A percentile compares a stretch with the other conserved stretches of the same genome.
These are phyloP conservation scores for Lutjanus argentimaculatus DNA, from an alignment of 2,797 vertebrate species.

Conservation along the genomic window DNA sequence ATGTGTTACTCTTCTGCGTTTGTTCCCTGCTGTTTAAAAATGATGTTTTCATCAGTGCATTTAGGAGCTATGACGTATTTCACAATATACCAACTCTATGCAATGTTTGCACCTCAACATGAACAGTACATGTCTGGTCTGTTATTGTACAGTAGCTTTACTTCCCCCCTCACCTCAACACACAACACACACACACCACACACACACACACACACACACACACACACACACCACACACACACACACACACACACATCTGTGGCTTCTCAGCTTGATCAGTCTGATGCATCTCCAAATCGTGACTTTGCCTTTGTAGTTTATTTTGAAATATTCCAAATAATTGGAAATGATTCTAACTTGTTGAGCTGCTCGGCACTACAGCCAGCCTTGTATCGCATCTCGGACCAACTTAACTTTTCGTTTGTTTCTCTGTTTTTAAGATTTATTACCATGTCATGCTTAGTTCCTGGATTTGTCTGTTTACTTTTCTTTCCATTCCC, in stretches of 20 bases:
- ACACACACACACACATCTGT: not conserved
- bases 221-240: not conserved
- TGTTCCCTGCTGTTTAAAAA: not conserved
- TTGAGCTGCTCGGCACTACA: conserved; percentile 36
- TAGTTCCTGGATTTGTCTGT: conserved; percentile 50
- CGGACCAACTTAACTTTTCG: conserved; percentile 17
- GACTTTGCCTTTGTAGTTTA: conserved; percentile 5
- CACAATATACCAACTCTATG: conserved; percentile 28
- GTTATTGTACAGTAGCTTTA: conserved; percentile 27
- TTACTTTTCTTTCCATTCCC: not conserved
- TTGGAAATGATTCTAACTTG: not conserved
- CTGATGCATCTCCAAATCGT: not conserved
- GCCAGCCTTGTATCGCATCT: not conserved
- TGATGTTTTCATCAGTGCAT: not conserved
- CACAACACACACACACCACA: not conserved
- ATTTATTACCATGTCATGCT: conserved; percentile 12
- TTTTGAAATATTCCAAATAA: not conserved
- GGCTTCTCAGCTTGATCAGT: not conserved
- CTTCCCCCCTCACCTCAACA: not conserved
- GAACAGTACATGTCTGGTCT: conserved; percentile 16
- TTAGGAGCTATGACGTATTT: not conserved
- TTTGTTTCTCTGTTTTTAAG: not conserved
- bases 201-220: not conserved
- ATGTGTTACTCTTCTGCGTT: not conserved
- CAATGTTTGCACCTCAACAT: conserved; percentile 50